A percentile compares a stretch with the other conserved stretches of the same genome.
These are phyloP conservation scores for Thamnaconus septentrionalis DNA, from an alignment of 2,113 vertebrate species.

Conservation along the genomic window DNA sequence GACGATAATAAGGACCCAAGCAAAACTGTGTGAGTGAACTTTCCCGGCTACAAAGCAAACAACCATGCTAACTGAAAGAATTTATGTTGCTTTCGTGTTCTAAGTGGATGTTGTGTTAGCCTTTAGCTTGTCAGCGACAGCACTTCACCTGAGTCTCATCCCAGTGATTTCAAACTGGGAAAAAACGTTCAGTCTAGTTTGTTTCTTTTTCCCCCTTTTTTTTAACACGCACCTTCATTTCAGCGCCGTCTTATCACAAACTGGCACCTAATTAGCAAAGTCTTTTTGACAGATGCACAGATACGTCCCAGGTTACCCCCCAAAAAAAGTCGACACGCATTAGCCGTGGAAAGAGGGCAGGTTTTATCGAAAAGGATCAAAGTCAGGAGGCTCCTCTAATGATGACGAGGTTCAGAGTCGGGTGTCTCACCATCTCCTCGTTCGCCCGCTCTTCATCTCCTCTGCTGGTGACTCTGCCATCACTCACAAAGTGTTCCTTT, in stretches of 20 bases:
- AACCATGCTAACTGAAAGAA: too few relatives aligned
- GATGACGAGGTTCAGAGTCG: conserved; percentile 53
- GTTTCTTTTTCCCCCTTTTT: neutral
- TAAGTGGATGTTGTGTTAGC: too few relatives aligned
- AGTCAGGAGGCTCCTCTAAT: conserved; percentile 68
- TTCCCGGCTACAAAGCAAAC: too few relatives aligned
- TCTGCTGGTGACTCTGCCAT: conserved; percentile 59
- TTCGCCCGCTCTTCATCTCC: conserved; percentile 50
- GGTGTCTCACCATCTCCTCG: conserved; percentile 46
- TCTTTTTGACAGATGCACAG: conserved; percentile 54
- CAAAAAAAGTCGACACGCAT: conserved; percentile 37
- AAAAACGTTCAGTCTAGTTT: conserved; percentile 1
- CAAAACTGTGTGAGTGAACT: too few relatives aligned
- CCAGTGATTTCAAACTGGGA: neutral
- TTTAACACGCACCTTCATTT: conserved; percentile 14
- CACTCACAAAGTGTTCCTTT: conserved; percentile 75
- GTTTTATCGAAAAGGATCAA: conserved; percentile 48
- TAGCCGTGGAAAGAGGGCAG: conserved; percentile 40
- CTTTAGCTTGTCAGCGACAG: neutral
- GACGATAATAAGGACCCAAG: too few relatives aligned
- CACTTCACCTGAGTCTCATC: neutral
- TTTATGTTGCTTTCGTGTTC: too few relatives aligned
- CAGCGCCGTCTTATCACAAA: conserved; percentile 25
- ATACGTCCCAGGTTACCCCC: conserved; percentile 41
- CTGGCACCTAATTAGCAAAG: conserved; percentile 61